Base-by-base conservation (phyloP, 2,797 vertebrate species). In the Hydrocynus forskahlii region DNA sequence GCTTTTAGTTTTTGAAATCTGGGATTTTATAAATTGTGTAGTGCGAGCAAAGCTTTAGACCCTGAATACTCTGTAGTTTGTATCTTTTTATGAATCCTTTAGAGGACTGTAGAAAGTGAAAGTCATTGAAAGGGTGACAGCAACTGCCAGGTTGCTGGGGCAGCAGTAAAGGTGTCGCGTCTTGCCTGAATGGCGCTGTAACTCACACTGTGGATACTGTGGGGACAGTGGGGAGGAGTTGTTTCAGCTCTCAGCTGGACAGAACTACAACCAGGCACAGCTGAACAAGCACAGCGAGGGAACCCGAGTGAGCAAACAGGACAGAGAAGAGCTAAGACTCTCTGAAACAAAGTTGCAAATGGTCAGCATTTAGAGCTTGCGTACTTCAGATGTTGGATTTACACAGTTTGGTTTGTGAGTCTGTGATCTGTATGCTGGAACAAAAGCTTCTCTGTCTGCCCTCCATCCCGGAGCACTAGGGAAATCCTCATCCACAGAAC, bases 241-340 rank as follows among this genome's bases (percentile, higher is more conserved):
- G 81, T 76, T 87, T 82, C 48, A 84, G 66, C 80, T 83, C 83
- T 74, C 80, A 81, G 80, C 75, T 81, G 80, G 75, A 80, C 40
- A 78, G 84, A 85, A 80, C 80, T 81, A 82, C 77, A 82, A 78
- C 80, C 82, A 82, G 57, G 79, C 80, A 77, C 85, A 86, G 87
- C 85, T 88, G 85, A 88, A 86, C 67, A 88, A 86, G 85, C 83
- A 85, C 59, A 80, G 19, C 76, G 59, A 79, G 21, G 40, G 69
- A 78, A 52, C 70, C 48, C 29, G 21, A 54, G 59, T 17, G 50
- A 40, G 48, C 10, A 48, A 48, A n/a, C 59, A 14, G 76, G 64
- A 75, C n/a, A 63, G 63, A 64, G 43, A 67, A 50, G 14, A 63
- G 62, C 57, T 64, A 4, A 79, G 62, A 60, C 45, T 77, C 76